phyloP scores from a whole-genome alignment of 2,797 vertebrate species.

The Tragopan temminckii region DNA sequence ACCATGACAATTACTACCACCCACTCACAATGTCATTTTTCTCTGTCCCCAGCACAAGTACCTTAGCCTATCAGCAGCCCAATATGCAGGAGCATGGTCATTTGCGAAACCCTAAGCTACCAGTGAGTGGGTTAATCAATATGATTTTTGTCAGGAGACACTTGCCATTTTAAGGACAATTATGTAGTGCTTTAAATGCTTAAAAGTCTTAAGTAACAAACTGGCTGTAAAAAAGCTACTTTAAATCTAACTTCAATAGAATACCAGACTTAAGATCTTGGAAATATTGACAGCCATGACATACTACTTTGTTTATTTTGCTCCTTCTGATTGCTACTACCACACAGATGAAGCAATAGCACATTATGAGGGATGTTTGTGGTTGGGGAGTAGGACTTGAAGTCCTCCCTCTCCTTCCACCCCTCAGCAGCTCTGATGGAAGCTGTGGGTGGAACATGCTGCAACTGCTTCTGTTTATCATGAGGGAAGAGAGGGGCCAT shows the following conservation, averaged over 20 bases:
- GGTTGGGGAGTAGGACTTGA: background rate
- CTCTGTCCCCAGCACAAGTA: accelerated
- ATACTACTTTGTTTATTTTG: constrained; percentile 28
- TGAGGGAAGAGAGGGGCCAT: background rate
- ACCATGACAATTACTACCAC: background rate
- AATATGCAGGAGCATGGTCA: accelerated
- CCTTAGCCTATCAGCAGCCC: background rate
- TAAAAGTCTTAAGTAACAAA: background rate
- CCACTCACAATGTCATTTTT: background rate
- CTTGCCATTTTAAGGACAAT: background rate
- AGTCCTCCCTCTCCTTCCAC: background rate
- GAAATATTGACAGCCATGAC: background rate
- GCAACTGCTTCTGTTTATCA: background rate
- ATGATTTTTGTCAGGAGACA: background rate
- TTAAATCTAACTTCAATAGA: constrained; percentile 39
- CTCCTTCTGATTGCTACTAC: constrained; percentile 10
- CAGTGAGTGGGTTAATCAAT: background rate
- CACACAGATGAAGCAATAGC: background rate
- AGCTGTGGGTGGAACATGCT: background rate
- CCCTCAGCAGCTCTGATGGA: background rate
- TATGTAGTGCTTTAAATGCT: background rate
- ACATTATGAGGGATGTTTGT: background rate
- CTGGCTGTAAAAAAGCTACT: background rate
- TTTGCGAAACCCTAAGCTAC: background rate
- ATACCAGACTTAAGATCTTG: constrained; percentile 16